These are phyloP conservation scores for Choristoneura rosaceana DNA, from an alignment of 2,888 invertebrate genomes.

Conservation along the genomic window DNA sequence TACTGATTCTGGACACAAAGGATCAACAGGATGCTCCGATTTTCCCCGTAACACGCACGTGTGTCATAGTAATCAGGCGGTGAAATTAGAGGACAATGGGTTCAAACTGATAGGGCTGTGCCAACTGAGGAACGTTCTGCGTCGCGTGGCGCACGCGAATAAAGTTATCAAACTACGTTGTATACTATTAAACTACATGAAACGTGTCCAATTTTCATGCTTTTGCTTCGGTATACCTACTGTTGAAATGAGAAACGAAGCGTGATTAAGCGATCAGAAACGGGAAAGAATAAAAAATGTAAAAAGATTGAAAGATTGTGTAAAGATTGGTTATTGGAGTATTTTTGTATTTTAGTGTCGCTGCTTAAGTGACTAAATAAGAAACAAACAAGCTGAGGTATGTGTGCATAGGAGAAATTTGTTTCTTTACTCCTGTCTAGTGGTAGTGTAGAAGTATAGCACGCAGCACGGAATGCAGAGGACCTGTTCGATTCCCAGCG, in stretches of 20 bases:
- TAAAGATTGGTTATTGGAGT: too few relatives aligned
- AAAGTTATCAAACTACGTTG: not conserved
- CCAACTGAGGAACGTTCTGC: not conserved
- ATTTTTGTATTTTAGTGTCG: too few relatives aligned
- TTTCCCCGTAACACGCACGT: conserved; percentile 64
- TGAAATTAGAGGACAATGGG: conserved; percentile 56
- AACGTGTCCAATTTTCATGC: not conserved
- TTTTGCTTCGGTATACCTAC: not conserved
- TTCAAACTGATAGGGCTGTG: conserved; percentile 54
- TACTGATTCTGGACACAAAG: conserved; percentile 68
- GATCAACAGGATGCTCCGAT: conserved; percentile 70
- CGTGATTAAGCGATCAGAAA: not conserved
- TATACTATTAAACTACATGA: not conserved
- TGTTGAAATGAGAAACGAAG: too few relatives aligned
- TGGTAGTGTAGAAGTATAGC: too few relatives aligned
- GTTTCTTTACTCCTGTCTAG: too few relatives aligned
- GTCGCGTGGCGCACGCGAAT: not conserved
- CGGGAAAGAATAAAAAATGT: too few relatives aligned
- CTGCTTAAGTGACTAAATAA: too few relatives aligned
- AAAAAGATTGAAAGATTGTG: too few relatives aligned
- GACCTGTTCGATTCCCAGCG: too few relatives aligned
- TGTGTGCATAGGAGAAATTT: too few relatives aligned
- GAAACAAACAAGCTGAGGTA: too few relatives aligned
- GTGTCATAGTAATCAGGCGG: conserved; percentile 56
- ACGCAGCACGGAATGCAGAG: too few relatives aligned